Evolutionary conservation across 1,140 invertebrate genomes (phyloP).

Genomic region (Globodera rostochiensis): DNA sequence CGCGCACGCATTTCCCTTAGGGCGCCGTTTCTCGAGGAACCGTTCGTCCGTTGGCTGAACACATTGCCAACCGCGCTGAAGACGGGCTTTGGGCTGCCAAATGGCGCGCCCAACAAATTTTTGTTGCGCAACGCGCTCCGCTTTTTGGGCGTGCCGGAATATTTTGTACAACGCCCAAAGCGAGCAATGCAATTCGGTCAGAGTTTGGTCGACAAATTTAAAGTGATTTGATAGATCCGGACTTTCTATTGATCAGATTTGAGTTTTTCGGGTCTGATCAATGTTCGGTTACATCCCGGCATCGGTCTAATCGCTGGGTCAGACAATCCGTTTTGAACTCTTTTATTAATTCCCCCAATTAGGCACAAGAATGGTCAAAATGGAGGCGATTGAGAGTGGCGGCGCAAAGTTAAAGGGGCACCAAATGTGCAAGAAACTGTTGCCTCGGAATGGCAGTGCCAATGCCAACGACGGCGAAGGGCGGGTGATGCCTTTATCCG

Average conservation of each 20-base stretch:
- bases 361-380: constrained; percentile 86
- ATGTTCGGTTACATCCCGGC: too few species aligned
- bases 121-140: constrained; percentile 77
- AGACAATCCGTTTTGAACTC: not conserved
- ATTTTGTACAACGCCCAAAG: constrained; percentile 78
- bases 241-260: too few species aligned
- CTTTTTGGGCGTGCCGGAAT: constrained; percentile 66
- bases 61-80: constrained; percentile 77
- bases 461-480: too few species aligned
- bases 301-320: too few species aligned
- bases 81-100: constrained; percentile 71
- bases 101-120: constrained; percentile 89
- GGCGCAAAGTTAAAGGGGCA: constrained; percentile 73
- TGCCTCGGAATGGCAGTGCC: not conserved
- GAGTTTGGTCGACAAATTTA: not conserved
- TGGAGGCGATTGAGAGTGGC: constrained; percentile 75
- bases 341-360: not conserved
- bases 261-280: too few species aligned
- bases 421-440: constrained; percentile 67
- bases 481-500: too few species aligned
- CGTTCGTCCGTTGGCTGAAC: constrained; percentile 75
- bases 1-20: constrained; percentile 63
- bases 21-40: constrained; percentile 92
- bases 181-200: constrained; percentile 87
- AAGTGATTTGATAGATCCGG: too few species aligned